Percentiles rank a stretch among this genome's conserved stretches.
phyloP scores from a whole-genome alignment of 2,797 vertebrate species.

The Pseudomugil tenellus region DNA sequence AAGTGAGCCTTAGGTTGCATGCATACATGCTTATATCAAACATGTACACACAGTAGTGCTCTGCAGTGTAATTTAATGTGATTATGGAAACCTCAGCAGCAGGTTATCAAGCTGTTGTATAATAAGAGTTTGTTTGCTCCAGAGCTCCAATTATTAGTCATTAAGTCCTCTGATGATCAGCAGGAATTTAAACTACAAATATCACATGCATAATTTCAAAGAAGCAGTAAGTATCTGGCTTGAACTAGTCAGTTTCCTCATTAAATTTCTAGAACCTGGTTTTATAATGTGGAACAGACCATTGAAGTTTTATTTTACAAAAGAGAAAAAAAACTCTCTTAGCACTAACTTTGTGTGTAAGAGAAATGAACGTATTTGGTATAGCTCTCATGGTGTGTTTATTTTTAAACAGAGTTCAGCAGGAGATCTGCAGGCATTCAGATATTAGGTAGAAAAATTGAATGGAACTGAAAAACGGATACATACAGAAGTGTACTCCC shows the following conservation, averaged over 20 bases:
- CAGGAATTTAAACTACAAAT: neutral
- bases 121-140: neutral
- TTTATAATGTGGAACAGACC: neutral
- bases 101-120: neutral
- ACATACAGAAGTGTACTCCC: too few relatives aligned
- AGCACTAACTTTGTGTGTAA: too few relatives aligned
- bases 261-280: neutral
- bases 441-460: too few relatives aligned
- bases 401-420: too few relatives aligned
- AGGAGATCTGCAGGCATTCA: too few relatives aligned
- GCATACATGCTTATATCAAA: constrained; percentile 14
- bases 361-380: too few relatives aligned
- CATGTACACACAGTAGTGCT: neutral
- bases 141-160: constrained; percentile 4
- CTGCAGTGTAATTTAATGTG: neutral
- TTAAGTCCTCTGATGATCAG: constrained; percentile 1
- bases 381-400: too few relatives aligned
- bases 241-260: neutral
- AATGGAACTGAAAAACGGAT: too few relatives aligned
- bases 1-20: constrained; percentile 14
- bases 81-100: neutral
- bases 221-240: neutral
- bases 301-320: too few relatives aligned
- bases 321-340: too few relatives aligned
- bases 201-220: neutral